Base-by-base conservation (phyloP, 2,797 vertebrate genomes). In the Cuniculus paca region DNA sequence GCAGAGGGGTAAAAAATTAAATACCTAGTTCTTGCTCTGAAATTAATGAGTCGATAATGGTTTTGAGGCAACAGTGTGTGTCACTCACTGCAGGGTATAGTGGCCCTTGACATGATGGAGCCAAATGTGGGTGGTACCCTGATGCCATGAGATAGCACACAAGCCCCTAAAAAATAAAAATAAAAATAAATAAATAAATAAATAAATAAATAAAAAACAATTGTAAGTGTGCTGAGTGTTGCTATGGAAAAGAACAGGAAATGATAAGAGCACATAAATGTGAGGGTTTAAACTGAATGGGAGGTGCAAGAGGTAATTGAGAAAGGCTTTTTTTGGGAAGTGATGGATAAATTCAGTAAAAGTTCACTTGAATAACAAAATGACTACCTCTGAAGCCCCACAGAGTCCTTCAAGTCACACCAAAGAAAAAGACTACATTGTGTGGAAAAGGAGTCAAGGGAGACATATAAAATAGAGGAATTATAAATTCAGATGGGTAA, bases 291-390 rank as follows among this genome's bases (percentile, higher is more conserved):
- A 39, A 70, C 45, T 74, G 72, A 90, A 78, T 6, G 84, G 48
- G 31, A 85, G 8, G 13, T 54, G 8, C 24, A 56, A 86, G 24
- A 14, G 60, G 3, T 65, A 24, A 58, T 8, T 79, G 36, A 24
- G 31, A 85, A 91, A 86, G 34, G 13, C 20, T 78, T 85, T 79
- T 28, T 45, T 50, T 17, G 36, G 22, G 20, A 65, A 74, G 13
- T 20, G 52, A 74, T 6, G 0, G 50, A 88, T 84, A 81, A 31
- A n/a, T 91, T 94, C 20, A 82, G 36, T 11, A 88, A 74, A n/a
- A 50, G 19, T 93, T 92, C 28, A 54, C 58, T 74, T 63, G 31
- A 81, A 78, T 65, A 95, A 83, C 6, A 63, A 88, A 88, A n/a
- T 70, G 56, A 45, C 61, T 0, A 10, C 31, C 60, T 14, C n/a